Percentiles rank a stretch among this genome's conserved stretches.
These are phyloP conservation scores for Eupleurogrammus muticus DNA, from an alignment of 2,797 vertebrate species.

Conservation along the genomic window DNA sequence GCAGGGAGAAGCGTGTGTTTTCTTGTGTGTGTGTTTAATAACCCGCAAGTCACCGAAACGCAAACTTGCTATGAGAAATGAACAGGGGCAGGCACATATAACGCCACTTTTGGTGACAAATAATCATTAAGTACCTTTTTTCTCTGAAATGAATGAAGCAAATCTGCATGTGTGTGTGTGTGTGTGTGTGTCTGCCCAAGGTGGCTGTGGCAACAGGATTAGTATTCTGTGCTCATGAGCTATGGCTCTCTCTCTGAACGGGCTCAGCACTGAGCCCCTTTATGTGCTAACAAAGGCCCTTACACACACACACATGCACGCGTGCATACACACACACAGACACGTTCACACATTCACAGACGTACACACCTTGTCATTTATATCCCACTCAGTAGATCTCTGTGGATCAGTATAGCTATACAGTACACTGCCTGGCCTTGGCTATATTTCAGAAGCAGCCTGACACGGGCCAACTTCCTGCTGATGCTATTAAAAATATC, in stretches of 20 bases:
- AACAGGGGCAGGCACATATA: not conserved
- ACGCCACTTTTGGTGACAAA: slow-evolving; percentile 37
- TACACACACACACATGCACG: slow-evolving; percentile 8
- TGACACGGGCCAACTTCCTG: slow-evolving; percentile 52
- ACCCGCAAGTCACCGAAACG: no score
- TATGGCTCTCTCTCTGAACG: slow-evolving; percentile 74
- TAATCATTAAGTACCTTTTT: slow-evolving; percentile 44
- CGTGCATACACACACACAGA: slow-evolving; percentile 20
- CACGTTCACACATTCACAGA: slow-evolving; percentile 16
- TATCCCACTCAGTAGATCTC: slow-evolving; percentile 59
- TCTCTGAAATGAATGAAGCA: slow-evolving; percentile 47
- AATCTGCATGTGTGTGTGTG: slow-evolving; percentile 17
- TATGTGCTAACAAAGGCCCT: slow-evolving; percentile 77
- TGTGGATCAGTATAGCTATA: slow-evolving; percentile 62
- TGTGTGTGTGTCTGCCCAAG: slow-evolving; percentile 46
- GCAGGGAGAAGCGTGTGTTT: slow-evolving; percentile 55
- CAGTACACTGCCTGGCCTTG: slow-evolving; percentile 40
- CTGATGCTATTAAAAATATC: slow-evolving; percentile 62
- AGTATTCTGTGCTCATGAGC: slow-evolving; percentile 83
- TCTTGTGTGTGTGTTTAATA: slow-evolving; percentile 44
- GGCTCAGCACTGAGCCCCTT: slow-evolving; percentile 85
- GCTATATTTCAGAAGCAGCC: slow-evolving; percentile 41
- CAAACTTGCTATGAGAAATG: slow-evolving; percentile 42
- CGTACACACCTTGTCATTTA: slow-evolving; percentile 61
- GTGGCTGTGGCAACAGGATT: slow-evolving; percentile 82